A percentile compares a stretch with the other conserved stretches of the same genome.
Evolutionary conservation across 2,797 vertebrate species (phyloP).

Genomic region (Natrix natrix): DNA sequence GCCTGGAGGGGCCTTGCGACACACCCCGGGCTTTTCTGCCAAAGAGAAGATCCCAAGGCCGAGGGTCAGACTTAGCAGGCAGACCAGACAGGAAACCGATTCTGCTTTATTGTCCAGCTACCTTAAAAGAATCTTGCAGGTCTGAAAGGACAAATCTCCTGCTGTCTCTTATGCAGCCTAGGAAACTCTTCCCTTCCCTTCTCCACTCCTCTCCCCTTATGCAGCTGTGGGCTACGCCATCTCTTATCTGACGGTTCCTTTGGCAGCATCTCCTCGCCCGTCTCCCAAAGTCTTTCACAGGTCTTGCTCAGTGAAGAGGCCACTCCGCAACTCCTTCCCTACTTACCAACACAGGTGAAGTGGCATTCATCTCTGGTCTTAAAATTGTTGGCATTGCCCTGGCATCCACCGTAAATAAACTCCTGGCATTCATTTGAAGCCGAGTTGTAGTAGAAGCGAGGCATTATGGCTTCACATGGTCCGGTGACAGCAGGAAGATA

Average conservation of each 20-base stretch:
- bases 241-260: too few relatives aligned
- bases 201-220: too few relatives aligned
- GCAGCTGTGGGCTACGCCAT: too few relatives aligned
- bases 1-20: background rate
- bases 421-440: background rate
- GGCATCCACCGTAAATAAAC: background rate
- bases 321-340: background rate
- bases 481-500: accelerated
- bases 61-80: background rate
- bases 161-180: too few relatives aligned
- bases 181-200: too few relatives aligned
- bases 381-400: background rate
- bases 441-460: background rate
- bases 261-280: too few relatives aligned
- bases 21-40: background rate
- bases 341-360: background rate
- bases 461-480: accelerated
- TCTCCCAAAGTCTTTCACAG: too few relatives aligned
- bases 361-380: background rate
- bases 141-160: too few relatives aligned
- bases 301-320: background rate
- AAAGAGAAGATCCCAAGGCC: background rate
- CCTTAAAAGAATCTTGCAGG: too few relatives aligned
- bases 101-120: too few relatives aligned
- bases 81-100: too few relatives aligned